Conservation (phyloP, 1,140 invertebrate species). For the Limonius californicus region DNA sequence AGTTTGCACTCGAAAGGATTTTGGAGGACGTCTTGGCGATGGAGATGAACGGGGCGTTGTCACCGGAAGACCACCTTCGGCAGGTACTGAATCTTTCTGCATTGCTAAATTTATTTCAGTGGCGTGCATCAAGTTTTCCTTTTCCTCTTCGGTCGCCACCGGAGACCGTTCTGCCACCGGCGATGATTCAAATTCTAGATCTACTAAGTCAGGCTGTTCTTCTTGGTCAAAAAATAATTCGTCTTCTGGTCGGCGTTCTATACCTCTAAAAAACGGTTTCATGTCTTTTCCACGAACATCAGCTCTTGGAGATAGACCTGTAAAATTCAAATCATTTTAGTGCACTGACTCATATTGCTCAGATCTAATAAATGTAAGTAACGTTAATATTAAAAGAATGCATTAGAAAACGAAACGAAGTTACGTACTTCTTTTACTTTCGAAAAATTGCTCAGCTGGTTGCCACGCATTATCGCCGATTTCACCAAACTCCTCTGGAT, state of each 20-base stretch:
- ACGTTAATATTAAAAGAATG: background rate
- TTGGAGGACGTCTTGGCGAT: background rate
- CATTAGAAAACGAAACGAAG: background rate
- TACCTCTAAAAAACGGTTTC: background rate
- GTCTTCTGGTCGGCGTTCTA: background rate
- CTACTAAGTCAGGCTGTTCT: background rate
- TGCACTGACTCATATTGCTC: too few relatives aligned
- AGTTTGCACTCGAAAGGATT: background rate
- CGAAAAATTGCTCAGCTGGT: background rate
- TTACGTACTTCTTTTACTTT: background rate
- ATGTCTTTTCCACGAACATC: background rate
- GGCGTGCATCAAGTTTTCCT: background rate
- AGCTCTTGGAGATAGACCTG: background rate
- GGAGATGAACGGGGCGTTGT: background rate
- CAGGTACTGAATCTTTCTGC: background rate
- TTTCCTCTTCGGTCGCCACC: background rate
- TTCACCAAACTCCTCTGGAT: slow-evolving; percentile 10
- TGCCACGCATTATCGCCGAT: background rate
- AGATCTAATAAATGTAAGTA: too few relatives aligned
- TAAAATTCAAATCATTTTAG: background rate
- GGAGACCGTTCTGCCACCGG: background rate
- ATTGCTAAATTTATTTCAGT: background rate
- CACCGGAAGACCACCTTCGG: background rate
- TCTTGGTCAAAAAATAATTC: background rate
- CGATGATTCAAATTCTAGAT: background rate